Evolutionary conservation across 2,113 vertebrate species (phyloP).

Genomic region (Brachypodius melanocephalos): DNA sequence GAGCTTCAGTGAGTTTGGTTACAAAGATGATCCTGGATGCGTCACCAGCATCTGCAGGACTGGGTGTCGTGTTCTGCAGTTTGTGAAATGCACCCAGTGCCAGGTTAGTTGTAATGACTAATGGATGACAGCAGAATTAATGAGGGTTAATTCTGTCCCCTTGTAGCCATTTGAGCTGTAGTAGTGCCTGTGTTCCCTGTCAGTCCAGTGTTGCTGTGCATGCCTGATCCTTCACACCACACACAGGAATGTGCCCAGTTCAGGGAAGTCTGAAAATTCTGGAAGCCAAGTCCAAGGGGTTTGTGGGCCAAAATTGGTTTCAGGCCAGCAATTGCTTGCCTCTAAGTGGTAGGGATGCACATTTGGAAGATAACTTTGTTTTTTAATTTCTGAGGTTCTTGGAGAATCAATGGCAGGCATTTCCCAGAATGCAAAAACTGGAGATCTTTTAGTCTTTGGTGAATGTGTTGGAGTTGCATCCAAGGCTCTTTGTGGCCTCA

Average conservation of each 20-base stretch:
- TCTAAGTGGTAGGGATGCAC: neutral
- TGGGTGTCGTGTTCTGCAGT: neutral
- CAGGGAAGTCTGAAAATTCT: neutral
- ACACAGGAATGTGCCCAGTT: neutral
- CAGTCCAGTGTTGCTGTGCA: neutral
- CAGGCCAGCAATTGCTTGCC: neutral
- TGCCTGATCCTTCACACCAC: neutral
- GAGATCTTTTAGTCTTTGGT: conserved; percentile 90
- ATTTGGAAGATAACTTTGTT: neutral
- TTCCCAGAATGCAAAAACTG: conserved; percentile 96
- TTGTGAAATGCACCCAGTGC: neutral
- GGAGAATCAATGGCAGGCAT: conserved; percentile 98
- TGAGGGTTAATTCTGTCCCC: neutral
- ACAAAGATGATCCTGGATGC: neutral
- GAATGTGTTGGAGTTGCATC: conserved; percentile 93
- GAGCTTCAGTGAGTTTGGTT: neutral
- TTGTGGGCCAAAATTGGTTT: neutral
- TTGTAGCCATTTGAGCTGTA: accelerated
- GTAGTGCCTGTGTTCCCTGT: neutral
- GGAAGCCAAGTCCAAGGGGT: neutral
- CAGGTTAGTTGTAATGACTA: neutral
- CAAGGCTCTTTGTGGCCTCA: conserved; percentile 95
- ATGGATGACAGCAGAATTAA: neutral
- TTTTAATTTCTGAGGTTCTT: conserved; percentile 80
- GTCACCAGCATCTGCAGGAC: neutral